Evolutionary conservation across 2,888 invertebrate genomes (phyloP), one percentile per base, ranked within the genome.

Genomic region (Drosophila emarginata): DNA sequence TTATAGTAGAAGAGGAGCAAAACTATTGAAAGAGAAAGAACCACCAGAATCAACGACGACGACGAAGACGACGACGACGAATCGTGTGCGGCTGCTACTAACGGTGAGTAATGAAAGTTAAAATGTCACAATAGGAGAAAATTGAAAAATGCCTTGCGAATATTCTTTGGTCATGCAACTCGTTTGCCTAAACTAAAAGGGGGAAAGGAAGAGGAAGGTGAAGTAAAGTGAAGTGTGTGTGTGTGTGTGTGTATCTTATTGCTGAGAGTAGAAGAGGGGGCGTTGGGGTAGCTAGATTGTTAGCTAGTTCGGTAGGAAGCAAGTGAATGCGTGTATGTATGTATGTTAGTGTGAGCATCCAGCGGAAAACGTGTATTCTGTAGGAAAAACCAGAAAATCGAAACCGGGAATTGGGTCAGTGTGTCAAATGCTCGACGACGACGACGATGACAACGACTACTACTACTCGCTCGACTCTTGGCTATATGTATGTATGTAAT

Each of bases 391-490:
- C 89, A 82, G 88, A 89, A 89, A 89, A 89, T 89, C 87, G 87
- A 88, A 89, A 86, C 78, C 81, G 72, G 77, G 86, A 89, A 89
- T 89, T 89, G 79, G 89, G 89, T 89, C 88, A 89, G 76, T 89
- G 71, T 89, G 89, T 87, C 89, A 89, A 79, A 74, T 67, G 66
- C 78, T 60, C 77, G 51, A 76, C 77, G 72, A 76, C 32, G 9
- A 26, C 23, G 23, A 23, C 23, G 23, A 23, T 4, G 23, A 23
- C 23, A 4, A 23, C 23, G 23, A 23, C 23, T 23, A 28, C 28
- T 28, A 28, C 32, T 32, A 32, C 67, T 72, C 74, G 67, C 66
- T 71, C 67, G 66, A 67, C 77, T 77, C 56, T 60, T 54, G 57
- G 58, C 11, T 32, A 36, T 54, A 32, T 36, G 28, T 28, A 26